Percentiles rank a stretch among this genome's conserved stretches.
Evolutionary conservation across 2,797 vertebrate species (phyloP).

Genomic region (Pangasius macronema): DNA sequence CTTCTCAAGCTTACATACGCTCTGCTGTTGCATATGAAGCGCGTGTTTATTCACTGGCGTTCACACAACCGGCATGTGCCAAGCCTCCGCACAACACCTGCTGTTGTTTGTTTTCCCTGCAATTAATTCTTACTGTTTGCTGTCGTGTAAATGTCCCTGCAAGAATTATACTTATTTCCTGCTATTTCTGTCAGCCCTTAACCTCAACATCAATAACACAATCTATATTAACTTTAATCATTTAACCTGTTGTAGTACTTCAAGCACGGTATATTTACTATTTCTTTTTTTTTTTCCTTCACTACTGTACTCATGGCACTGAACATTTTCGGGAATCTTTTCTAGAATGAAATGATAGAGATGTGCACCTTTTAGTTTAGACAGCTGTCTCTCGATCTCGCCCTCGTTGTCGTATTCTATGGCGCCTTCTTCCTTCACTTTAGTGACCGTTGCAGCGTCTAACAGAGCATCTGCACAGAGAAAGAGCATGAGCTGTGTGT

Average conservation of each 20-base stretch:
- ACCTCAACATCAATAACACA: not conserved
- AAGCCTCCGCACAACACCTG: too few species aligned
- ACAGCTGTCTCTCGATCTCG: constrained; percentile 57
- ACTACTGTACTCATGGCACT: not conserved
- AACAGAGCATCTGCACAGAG: constrained; percentile 36
- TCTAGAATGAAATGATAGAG: not conserved
- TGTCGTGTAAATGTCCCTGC: not conserved
- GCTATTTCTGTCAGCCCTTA: not conserved
- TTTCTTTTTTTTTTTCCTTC: not conserved
- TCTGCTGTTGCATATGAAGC: not conserved
- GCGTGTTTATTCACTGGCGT: not conserved
- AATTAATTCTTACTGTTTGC: not conserved
- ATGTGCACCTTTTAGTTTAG: constrained; percentile 52
- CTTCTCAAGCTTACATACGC: not conserved
- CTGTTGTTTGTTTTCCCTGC: not conserved
- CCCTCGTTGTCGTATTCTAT: constrained; percentile 54
- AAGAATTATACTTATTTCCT: not conserved
- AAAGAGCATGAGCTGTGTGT: not conserved
- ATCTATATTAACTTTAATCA: not conserved
- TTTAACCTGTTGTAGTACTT: not conserved
- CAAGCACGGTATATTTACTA: not conserved
- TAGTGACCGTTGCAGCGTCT: constrained; percentile 16
- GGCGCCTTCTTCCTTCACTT: constrained; percentile 36
- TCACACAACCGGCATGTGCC: not conserved
- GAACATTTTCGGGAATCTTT: too few species aligned